Percentiles rank a stretch among this genome's conserved stretches.
Evolutionary conservation across 2,113 vertebrate species (phyloP).

Genomic region (Pachycephala philippinensis): DNA sequence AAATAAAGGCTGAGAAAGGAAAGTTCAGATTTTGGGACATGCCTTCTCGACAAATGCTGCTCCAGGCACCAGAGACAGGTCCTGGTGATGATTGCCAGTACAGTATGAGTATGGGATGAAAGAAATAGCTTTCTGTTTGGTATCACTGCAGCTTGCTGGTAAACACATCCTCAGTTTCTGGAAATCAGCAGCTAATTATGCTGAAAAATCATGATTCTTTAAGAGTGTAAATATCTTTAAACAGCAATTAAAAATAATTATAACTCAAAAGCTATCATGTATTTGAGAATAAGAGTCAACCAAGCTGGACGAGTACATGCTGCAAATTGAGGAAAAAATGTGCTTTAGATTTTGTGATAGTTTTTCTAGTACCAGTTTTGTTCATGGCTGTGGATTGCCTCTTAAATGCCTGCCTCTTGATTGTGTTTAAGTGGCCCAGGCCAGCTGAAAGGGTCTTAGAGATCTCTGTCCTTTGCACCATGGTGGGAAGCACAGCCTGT

Average conservation of each 20-base stretch:
- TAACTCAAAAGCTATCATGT: not conserved
- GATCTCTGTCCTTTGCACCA: not conserved
- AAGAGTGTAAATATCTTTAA: slow-evolving; percentile 19
- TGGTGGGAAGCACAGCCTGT: not conserved
- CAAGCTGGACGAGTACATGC: not conserved
- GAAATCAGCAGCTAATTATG: not conserved
- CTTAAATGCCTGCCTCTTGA: not conserved
- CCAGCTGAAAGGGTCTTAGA: not conserved
- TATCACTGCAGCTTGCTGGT: not conserved
- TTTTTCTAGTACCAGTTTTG: not conserved
- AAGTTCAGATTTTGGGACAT: not conserved
- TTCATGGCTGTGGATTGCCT: not conserved
- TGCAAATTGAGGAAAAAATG: not conserved
- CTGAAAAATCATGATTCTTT: not conserved
- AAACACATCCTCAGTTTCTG: not conserved
- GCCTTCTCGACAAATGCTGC: not conserved
- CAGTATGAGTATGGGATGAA: not conserved
- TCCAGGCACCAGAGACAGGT: not conserved
- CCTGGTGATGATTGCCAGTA: not conserved
- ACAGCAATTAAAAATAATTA: slow-evolving; percentile 27
- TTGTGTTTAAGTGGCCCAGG: not conserved
- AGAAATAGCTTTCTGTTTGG: not conserved
- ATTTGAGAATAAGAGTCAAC: not conserved
- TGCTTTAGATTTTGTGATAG: not conserved
- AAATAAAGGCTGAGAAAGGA: not conserved